phyloP scores from a whole-genome alignment of 1,140 invertebrate species.

The Eurosta solidaginis region DNA sequence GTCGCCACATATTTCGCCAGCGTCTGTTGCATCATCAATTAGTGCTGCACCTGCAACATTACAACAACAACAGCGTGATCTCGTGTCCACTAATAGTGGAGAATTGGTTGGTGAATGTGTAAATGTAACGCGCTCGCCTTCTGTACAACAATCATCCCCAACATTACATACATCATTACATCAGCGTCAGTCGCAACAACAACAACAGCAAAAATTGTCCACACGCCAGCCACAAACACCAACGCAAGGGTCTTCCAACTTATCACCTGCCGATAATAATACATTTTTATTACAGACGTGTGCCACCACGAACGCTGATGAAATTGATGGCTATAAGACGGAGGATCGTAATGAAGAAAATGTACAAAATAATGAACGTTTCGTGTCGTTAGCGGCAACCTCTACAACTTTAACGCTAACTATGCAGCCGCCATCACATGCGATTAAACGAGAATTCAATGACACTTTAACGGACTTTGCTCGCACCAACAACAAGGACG shows the following conservation, averaged over 20 bases:
- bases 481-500: neutral
- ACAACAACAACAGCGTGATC: slow-evolving; percentile 41
- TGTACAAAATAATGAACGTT: slow-evolving; percentile 2
- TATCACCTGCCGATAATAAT: slow-evolving; percentile 53
- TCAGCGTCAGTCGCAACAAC: slow-evolving; percentile 38
- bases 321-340: neutral
- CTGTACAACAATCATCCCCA: slow-evolving; percentile 33
- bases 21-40: slow-evolving; percentile 36
- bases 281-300: slow-evolving; percentile 48
- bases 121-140: slow-evolving; percentile 34
- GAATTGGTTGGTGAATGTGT: slow-evolving; percentile 42
- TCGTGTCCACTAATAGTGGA: slow-evolving; percentile 36
- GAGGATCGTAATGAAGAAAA: slow-evolving; percentile 28
- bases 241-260: slow-evolving; percentile 32
- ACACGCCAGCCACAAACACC: slow-evolving; percentile 34
- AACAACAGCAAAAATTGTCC: slow-evolving; percentile 24
- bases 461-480: slow-evolving; percentile 31
- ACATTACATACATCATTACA: slow-evolving; percentile 40
- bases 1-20: slow-evolving; percentile 11
- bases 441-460: slow-evolving; percentile 53
- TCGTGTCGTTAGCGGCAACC: neutral
- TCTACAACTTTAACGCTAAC: neutral
- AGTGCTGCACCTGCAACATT: slow-evolving; percentile 41
- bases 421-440: slow-evolving; percentile 7
- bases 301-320: slow-evolving; percentile 41